These are phyloP conservation scores for Anarsia innoxiella DNA, from an alignment of 2,888 invertebrate genomes.

Conservation along the genomic window DNA sequence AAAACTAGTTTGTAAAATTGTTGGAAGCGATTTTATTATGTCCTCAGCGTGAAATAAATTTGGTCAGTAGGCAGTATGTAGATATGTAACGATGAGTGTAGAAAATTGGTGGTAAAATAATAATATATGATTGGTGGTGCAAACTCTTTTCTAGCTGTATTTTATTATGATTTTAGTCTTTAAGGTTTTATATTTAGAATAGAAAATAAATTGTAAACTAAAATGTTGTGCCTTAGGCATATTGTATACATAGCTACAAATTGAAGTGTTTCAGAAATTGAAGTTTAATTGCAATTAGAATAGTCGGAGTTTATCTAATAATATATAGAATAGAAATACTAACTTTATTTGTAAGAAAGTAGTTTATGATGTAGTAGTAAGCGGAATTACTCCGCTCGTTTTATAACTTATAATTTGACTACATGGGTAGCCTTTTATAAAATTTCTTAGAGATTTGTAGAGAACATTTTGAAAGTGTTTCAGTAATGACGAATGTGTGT, in stretches of 20 bases:
- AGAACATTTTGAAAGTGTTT: constrained; percentile 31
- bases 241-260: constrained; percentile 22
- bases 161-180: constrained; percentile 43
- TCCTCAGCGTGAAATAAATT: constrained; percentile 21
- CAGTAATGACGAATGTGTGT: constrained; percentile 39
- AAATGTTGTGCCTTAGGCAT: constrained; percentile 54
- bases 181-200: constrained; percentile 46
- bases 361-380: constrained; percentile 51
- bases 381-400: constrained; percentile 42
- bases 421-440: constrained; percentile 39
- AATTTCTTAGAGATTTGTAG: constrained; percentile 44
- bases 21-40: constrained; percentile 28
- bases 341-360: constrained; percentile 33
- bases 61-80: constrained; percentile 32
- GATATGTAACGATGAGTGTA: constrained; percentile 44
- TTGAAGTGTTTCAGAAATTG: constrained; percentile 25
- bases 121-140: constrained; percentile 66
- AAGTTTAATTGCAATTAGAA: constrained; percentile 32
- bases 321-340: constrained; percentile 44
- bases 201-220: constrained; percentile 34
- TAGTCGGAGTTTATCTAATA: constrained; percentile 27
- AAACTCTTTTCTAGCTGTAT: constrained; percentile 61
- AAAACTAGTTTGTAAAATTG: constrained; percentile 31
- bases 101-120: constrained; percentile 46
- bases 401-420: constrained; percentile 38